Conservation (phyloP, 1,140 invertebrate species). For the Anastrepha ludens region DNA sequence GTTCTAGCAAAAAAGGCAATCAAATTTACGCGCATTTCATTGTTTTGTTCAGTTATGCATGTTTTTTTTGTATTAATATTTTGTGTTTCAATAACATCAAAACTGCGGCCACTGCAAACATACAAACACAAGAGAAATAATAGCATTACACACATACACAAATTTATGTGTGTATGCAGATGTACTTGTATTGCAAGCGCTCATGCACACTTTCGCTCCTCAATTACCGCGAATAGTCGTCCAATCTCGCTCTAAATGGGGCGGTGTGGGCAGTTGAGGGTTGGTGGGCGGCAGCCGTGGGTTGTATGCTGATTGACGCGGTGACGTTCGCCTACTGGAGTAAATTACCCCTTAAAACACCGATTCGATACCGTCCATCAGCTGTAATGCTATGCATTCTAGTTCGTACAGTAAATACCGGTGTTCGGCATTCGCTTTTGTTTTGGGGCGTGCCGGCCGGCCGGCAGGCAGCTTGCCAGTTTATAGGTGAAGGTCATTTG, state of each 20-base stretch:
- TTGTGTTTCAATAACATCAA: background rate
- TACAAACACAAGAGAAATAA: background rate
- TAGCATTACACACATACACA: background rate
- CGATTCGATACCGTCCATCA: background rate
- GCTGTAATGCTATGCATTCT: background rate
- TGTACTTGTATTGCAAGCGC: background rate
- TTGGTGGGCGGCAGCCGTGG: too few relatives aligned
- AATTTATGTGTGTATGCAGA: background rate
- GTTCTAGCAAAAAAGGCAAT: background rate
- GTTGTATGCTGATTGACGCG: background rate
- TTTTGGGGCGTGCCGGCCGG: background rate
- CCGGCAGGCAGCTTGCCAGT: conserved; percentile 15
- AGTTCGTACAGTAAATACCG: background rate
- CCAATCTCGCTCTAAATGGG: background rate
- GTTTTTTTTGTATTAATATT: background rate
- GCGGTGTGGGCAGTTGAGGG: background rate
- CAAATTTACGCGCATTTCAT: background rate
- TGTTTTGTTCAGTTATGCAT: background rate
- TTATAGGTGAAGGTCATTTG: conserved; percentile 32
- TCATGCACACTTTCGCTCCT: background rate
- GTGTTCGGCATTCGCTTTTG: background rate
- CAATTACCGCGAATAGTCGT: background rate
- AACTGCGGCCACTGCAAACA: background rate
- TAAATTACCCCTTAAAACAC: background rate
- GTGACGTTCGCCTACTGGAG: background rate